Conservation (phyloP, 2,888 invertebrate genomes). For the Pollenia griseotomentosa region DNA sequence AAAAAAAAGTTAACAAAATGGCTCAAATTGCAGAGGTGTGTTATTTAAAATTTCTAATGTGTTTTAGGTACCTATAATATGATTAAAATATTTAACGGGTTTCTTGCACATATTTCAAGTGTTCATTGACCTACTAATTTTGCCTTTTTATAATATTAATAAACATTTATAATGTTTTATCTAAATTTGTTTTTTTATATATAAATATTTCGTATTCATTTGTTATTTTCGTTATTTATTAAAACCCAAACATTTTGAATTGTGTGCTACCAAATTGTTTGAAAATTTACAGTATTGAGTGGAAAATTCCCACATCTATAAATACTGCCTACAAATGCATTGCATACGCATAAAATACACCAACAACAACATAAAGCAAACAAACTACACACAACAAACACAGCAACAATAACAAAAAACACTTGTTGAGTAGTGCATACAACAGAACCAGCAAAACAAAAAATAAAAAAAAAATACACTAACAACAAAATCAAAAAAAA, state of each 20-base stretch:
- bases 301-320: conserved; percentile 75
- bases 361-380: conserved; percentile 29
- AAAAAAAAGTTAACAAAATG: conserved; percentile 40
- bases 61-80: not conserved
- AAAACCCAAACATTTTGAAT: conserved; percentile 49
- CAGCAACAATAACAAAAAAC: conserved; percentile 39
- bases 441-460: conserved; percentile 27
- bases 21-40: conserved; percentile 66
- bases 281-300: conserved; percentile 69
- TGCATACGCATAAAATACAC: conserved; percentile 66
- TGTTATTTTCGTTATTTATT: not conserved
- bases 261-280: conserved; percentile 62
- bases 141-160: conserved; percentile 52
- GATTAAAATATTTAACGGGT: conserved; percentile 21
- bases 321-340: conserved; percentile 66
- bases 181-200: conserved; percentile 6
- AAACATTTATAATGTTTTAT: conserved; percentile 23
- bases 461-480: conserved; percentile 3
- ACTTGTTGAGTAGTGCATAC: conserved; percentile 60
- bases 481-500: conserved; percentile 10
- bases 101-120: conserved; percentile 22
- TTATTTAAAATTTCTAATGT: conserved; percentile 3
- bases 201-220: not conserved
- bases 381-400: conserved; percentile 28
- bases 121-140: conserved; percentile 68